Evolutionary conservation across 2,113 vertebrate species (phyloP).

Genomic region (Grammomys dolichurus): DNA sequence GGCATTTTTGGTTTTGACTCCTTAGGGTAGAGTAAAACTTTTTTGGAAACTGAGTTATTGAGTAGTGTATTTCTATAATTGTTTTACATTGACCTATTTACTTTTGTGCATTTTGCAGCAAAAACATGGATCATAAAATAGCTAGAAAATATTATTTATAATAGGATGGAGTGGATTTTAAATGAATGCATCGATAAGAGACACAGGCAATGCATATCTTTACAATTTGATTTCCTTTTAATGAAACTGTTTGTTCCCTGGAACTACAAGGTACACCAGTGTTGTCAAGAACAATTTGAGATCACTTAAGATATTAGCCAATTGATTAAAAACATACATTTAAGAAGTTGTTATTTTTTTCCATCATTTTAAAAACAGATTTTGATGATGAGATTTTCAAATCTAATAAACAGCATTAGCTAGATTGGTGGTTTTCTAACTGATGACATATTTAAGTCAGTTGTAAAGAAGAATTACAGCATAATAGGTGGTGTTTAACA

Average conservation of each 20-base stretch:
- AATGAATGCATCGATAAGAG: constrained; percentile 73
- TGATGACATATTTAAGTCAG: constrained; percentile 1
- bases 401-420: neutral
- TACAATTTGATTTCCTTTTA: constrained; percentile 67
- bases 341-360: constrained; percentile 66
- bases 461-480: neutral
- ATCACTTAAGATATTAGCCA: constrained; percentile 40
- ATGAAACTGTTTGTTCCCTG: constrained; percentile 27
- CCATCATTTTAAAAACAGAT: neutral
- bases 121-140: constrained; percentile 80
- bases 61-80: constrained; percentile 84
- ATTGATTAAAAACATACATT: constrained; percentile 71
- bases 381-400: constrained; percentile 56
- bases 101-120: constrained; percentile 81
- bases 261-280: constrained; percentile 57
- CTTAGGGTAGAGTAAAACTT: constrained; percentile 85
- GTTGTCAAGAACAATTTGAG: constrained; percentile 42
- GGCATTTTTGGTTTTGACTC: constrained; percentile 80
- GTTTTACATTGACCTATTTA: constrained; percentile 86
- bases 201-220: constrained; percentile 51
- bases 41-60: constrained; percentile 83
- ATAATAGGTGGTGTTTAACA: constrained; percentile 24
- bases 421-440: neutral
- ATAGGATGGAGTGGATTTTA: constrained; percentile 30
- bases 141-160: constrained; percentile 81